Percentiles rank a stretch among this genome's conserved stretches.
These are phyloP conservation scores for Chaenogobius annularis DNA, from an alignment of 2,113 vertebrate genomes.

Conservation along the genomic window DNA sequence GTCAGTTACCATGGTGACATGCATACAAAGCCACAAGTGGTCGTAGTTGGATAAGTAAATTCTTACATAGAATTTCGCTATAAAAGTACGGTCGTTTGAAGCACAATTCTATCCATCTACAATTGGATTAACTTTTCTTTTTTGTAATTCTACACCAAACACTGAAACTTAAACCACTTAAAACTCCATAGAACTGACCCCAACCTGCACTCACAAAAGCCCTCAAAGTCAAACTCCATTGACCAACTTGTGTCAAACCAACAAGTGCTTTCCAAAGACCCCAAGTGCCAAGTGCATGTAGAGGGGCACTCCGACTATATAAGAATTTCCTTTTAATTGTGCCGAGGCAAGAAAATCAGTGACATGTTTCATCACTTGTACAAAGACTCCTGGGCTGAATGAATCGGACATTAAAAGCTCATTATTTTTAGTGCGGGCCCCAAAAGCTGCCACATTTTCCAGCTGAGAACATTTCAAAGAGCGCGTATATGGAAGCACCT, in stretches of 20 bases:
- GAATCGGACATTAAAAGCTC: constrained; percentile 8
- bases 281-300: background rate
- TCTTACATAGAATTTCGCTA: too few species aligned
- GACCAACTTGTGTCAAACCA: background rate
- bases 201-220: background rate
- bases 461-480: constrained; percentile 69
- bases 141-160: background rate
- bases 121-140: background rate
- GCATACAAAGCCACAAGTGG: too few species aligned
- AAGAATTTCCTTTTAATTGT: constrained; percentile 6
- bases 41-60: too few species aligned
- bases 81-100: background rate
- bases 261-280: background rate
- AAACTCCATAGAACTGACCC: background rate
- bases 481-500: constrained; percentile 62
- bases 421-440: constrained; percentile 31
- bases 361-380: constrained; percentile 1
- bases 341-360: background rate
- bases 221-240: background rate
- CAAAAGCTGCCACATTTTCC: constrained; percentile 68
- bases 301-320: background rate
- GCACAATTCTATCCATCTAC: background rate
- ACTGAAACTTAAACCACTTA: background rate
- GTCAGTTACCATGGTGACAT: too few species aligned
- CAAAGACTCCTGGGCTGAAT: background rate